Evolutionary conservation across 2,797 vertebrate genomes (phyloP).

Genomic region (Miichthys miiuy): DNA sequence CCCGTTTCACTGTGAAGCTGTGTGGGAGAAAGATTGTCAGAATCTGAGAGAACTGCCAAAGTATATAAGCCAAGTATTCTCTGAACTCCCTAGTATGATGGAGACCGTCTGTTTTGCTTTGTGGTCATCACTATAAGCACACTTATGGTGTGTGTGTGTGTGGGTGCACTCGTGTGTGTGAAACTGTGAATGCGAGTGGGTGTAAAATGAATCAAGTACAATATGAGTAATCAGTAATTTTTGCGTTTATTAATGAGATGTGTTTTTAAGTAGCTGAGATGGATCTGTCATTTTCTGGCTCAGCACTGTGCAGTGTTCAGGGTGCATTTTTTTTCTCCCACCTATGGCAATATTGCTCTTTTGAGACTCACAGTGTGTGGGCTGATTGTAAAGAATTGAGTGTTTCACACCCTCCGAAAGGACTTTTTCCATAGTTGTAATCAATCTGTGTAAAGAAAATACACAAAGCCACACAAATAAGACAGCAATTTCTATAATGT

Average conservation of each 20-base stretch:
- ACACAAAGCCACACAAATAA: constrained; percentile 9
- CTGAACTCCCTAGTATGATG: constrained; percentile 48
- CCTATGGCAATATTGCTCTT: constrained; percentile 66
- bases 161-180: constrained; percentile 38
- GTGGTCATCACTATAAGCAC: constrained; percentile 47
- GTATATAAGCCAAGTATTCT: constrained; percentile 48
- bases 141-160: constrained; percentile 28
- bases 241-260: constrained; percentile 72
- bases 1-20: constrained; percentile 34
- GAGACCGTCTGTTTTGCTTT: constrained; percentile 62
- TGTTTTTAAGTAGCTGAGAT: constrained; percentile 73
- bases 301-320: constrained; percentile 44
- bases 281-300: constrained; percentile 67
- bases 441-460: constrained; percentile 19
- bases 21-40: constrained; percentile 62
- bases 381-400: constrained; percentile 53
- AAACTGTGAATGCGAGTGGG: constrained; percentile 60
- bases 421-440: constrained; percentile 36
- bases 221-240: constrained; percentile 64
- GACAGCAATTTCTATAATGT: neutral
- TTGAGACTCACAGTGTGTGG: constrained; percentile 58
- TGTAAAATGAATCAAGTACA: constrained; percentile 61
- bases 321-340: constrained; percentile 62
- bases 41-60: constrained; percentile 50
- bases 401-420: constrained; percentile 38